These are phyloP conservation scores for Clamator glandarius DNA, from an alignment of 2,797 vertebrate genomes.

Conservation along the genomic window DNA sequence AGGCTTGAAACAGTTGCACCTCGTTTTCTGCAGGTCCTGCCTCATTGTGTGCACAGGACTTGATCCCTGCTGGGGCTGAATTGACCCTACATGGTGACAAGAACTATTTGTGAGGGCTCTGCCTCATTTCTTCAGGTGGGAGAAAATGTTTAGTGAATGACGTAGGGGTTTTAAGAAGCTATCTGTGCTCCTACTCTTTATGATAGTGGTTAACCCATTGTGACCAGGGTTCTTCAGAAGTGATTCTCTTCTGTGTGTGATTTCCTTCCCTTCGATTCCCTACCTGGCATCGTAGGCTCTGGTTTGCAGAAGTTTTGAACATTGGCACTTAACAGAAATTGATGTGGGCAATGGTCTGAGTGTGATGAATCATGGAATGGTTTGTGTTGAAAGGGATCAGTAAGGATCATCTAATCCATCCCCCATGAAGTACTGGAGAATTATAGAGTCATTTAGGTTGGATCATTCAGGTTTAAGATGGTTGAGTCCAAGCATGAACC, in stretches of 20 bases:
- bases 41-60: rapidly evolving
- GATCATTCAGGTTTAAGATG: not conserved
- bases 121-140: not conserved
- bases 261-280: not conserved
- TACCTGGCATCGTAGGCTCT: rapidly evolving
- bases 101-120: not conserved
- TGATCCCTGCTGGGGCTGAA: rapidly evolving
- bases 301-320: not conserved
- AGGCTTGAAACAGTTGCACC: rapidly evolving
- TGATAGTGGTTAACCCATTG: not conserved
- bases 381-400: not conserved
- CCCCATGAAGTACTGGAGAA: not conserved
- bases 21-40: not conserved
- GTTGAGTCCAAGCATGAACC: rapidly evolving
- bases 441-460: not conserved
- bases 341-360: not conserved
- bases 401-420: not conserved
- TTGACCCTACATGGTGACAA: not conserved
- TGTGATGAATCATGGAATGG: not conserved
- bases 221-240: not conserved
- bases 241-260: not conserved
- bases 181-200: not conserved
- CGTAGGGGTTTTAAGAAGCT: not conserved
- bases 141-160: not conserved
- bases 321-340: not conserved